Conservation (phyloP, 1,140 invertebrate species). For the Mylabris phalerata region DNA sequence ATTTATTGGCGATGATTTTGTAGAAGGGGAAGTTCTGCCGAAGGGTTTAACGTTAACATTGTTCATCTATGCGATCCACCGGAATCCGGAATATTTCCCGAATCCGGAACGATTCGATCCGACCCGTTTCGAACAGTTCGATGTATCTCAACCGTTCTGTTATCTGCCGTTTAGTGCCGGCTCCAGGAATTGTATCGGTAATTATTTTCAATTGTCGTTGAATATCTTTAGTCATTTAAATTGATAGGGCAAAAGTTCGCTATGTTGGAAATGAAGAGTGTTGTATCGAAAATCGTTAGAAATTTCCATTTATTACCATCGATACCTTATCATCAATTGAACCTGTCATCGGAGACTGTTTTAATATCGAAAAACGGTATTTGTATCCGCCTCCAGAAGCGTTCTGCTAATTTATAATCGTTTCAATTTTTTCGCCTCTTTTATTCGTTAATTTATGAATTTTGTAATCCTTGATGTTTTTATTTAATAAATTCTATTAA, state of each 20-base stretch:
- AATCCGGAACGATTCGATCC: constrained; percentile 71
- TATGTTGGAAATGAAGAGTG: constrained; percentile 64
- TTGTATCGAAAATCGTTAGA: constrained; percentile 58
- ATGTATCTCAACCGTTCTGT: constrained; percentile 44
- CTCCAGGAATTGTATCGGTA: constrained; percentile 62
- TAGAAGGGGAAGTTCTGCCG: constrained; percentile 45
- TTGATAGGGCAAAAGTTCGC: constrained; percentile 66
- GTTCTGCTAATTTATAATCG: not conserved
- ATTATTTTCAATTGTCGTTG: not conserved
- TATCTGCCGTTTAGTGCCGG: constrained; percentile 64
- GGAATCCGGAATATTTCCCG: constrained; percentile 55
- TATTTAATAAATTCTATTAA: not conserved
- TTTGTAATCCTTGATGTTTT: too few relatives aligned
- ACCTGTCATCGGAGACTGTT: constrained; percentile 36
- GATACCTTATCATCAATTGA: constrained; percentile 25
- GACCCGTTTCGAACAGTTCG: constrained; percentile 60
- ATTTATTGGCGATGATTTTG: not conserved
- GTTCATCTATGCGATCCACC: constrained; percentile 55
- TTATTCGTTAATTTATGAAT: too few relatives aligned
- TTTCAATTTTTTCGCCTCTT: not conserved
- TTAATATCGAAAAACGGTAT: constrained; percentile 42
- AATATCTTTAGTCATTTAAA: not conserved
- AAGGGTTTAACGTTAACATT: constrained; percentile 47
- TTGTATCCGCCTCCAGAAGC: constrained; percentile 1
- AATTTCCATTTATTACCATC: constrained; percentile 49